Conservation (phyloP, 2,888 invertebrate genomes). For the Phalera bucephala region DNA sequence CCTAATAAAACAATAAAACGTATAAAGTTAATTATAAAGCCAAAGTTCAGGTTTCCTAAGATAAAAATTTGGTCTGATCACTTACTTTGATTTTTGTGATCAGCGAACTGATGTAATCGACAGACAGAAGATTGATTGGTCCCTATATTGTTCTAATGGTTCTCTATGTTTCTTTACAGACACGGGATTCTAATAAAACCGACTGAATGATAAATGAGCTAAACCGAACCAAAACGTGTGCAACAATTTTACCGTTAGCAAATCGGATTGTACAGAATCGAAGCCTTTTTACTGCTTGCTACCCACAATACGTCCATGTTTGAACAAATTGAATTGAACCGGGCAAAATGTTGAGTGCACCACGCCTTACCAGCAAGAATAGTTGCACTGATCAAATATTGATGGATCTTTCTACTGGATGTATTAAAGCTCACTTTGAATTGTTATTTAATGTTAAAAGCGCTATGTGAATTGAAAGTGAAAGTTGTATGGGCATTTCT, state of each 20-base stretch:
- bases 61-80: too few species aligned
- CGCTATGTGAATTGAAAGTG: not conserved
- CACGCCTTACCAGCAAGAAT: conserved; percentile 33
- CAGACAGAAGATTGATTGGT: too few species aligned
- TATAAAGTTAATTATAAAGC: too few species aligned
- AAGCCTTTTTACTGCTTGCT: conserved; percentile 10
- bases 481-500: not conserved
- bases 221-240: not conserved
- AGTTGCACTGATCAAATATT: conserved; percentile 39
- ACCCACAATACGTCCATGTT: conserved; percentile 27
- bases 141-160: too few species aligned
- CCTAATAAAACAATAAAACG: too few species aligned
- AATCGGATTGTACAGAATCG: conserved; percentile 8
- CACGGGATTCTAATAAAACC: too few species aligned
- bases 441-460: not conserved
- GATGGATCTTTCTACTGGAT: conserved; percentile 20
- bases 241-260: conserved; percentile 7
- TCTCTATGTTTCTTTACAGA: too few species aligned
- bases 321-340: conserved; percentile 46
- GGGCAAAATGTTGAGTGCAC: conserved; percentile 43
- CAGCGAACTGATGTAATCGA: too few species aligned
- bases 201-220: too few species aligned
- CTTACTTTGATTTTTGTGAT: too few species aligned
- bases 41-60: too few species aligned
- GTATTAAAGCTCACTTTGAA: conserved; percentile 19